Evolutionary conservation across 2,113 vertebrate genomes (phyloP), one percentile per base, ranked within the genome.

Genomic region (Rhinichthys klamathensis): DNA sequence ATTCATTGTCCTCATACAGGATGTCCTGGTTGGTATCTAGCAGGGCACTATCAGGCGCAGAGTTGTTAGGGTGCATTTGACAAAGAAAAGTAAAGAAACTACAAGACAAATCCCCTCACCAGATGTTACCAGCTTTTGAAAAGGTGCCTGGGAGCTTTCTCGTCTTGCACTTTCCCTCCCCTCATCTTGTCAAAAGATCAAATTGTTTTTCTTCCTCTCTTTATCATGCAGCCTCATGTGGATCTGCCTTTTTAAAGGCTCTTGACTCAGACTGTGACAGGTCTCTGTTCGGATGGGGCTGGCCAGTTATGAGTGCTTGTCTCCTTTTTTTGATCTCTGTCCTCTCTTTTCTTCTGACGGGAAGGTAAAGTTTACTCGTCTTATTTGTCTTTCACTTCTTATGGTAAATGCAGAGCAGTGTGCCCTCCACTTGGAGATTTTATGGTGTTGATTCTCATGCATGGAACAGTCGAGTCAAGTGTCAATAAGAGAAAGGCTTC

Each of bases 21-120:
- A 95, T 94, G 93, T 95, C 93, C 94, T 94, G 93, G 91, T 94
- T 94, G 93, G 91, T 94, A 85, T 93, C 92, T 90, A 88, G 70
- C 89, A 91, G 80, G 86, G 87, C 83, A 88, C 41, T 78, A 70
- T 56, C 61, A 80, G 75, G 49, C 63, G 8, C 44, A 35, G 32
- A n/a, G 82, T 86, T 84, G 84, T 85, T 81, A 87, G 70, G 86
- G 70, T 89, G 81, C 46, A 2, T 84, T 67, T 74, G 15, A 75
- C 54, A 78, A 79, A 76, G 81, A 70, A 56, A 73, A 80, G 46
- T 41, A 65, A 83, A 60, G 86, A 88, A 74, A 90, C 88, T 82
- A 35, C 84, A 60, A 79, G 84, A 83, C 86, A 92, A 93, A 94
- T 93, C 92, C 90, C 84, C 89, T 88, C 87, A 90, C 85, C 93